Percentiles rank a stretch among this genome's conserved stretches.
These are phyloP conservation scores for Drosophila imparisetae DNA, from an alignment of 2,888 invertebrate genomes.

Conservation along the genomic window DNA sequence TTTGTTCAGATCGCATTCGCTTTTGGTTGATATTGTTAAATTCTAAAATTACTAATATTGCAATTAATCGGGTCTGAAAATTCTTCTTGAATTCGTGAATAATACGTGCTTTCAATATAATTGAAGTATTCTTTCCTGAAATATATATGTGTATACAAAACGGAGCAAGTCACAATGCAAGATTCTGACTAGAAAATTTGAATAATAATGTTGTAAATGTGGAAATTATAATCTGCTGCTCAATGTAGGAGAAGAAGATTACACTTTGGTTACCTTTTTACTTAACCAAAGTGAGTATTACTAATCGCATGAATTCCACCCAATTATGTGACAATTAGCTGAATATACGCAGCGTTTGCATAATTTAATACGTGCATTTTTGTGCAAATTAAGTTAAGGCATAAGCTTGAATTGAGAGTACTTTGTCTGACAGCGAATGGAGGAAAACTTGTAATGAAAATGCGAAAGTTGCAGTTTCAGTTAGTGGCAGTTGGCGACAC, in stretches of 20 bases:
- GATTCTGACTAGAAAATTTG: neutral
- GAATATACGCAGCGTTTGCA: constrained; percentile 9
- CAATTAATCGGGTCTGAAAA: too few species aligned
- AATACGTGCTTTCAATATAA: neutral
- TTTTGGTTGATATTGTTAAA: neutral
- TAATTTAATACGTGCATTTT: constrained; percentile 7
- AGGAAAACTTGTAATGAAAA: constrained; percentile 37
- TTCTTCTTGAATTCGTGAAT: neutral
- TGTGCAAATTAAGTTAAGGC: constrained; percentile 17
- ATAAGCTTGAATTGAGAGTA: constrained; percentile 17
- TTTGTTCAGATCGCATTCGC: neutral
- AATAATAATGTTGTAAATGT: neutral
- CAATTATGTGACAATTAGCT: constrained; percentile 20
- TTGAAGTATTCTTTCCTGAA: neutral
- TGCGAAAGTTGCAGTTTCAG: constrained; percentile 32
- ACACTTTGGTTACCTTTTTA: neutral
- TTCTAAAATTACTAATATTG: neutral
- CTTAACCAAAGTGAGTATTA: neutral
- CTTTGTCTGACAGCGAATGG: constrained; percentile 5
- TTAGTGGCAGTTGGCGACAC: constrained; percentile 38
- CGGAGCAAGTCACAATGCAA: neutral
- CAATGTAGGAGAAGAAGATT: neutral
- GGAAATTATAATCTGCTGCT: neutral
- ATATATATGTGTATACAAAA: neutral
- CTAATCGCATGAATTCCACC: neutral